Conservation (phyloP, 1,140 invertebrate genomes). For the Drosophila orosa region DNA sequence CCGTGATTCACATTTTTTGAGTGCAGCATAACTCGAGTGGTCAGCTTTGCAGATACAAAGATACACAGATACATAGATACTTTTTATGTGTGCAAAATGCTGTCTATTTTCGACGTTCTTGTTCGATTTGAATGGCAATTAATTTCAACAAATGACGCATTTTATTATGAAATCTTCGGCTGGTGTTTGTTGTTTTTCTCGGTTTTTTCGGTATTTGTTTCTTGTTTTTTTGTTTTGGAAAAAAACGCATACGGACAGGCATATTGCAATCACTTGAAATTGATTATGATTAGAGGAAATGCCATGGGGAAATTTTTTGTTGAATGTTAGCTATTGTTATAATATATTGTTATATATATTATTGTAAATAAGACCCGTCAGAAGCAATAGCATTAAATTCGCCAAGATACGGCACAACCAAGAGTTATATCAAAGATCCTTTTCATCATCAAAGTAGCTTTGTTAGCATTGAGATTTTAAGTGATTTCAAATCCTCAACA, state of each 20-base stretch:
- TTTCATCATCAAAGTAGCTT: background rate
- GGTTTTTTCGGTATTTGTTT: background rate
- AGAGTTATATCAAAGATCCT: background rate
- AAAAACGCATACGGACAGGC: constrained; percentile 5
- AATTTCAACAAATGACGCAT: constrained; percentile 62
- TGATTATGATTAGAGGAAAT: constrained; percentile 6
- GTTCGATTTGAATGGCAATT: constrained; percentile 64
- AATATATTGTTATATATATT: no score
- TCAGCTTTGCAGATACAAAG: background rate
- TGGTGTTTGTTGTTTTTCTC: background rate
- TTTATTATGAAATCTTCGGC: constrained; percentile 45
- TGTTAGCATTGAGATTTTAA: background rate
- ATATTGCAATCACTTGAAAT: constrained; percentile 14
- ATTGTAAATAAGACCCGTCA: background rate
- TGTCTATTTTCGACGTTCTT: constrained; percentile 36
- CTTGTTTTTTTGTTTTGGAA: background rate
- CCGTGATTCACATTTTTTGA: constrained; percentile 65
- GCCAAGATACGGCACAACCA: background rate
- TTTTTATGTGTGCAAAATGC: constrained; percentile 8
- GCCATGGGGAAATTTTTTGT: background rate
- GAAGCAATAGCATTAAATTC: background rate
- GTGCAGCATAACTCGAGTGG: constrained; percentile 39
- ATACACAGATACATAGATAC: constrained; percentile 16
- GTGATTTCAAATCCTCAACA: no score
- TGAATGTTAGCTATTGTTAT: no score